Base-by-base conservation (phyloP, 2,888 invertebrate genomes). In the Biston stratarius region DNA sequence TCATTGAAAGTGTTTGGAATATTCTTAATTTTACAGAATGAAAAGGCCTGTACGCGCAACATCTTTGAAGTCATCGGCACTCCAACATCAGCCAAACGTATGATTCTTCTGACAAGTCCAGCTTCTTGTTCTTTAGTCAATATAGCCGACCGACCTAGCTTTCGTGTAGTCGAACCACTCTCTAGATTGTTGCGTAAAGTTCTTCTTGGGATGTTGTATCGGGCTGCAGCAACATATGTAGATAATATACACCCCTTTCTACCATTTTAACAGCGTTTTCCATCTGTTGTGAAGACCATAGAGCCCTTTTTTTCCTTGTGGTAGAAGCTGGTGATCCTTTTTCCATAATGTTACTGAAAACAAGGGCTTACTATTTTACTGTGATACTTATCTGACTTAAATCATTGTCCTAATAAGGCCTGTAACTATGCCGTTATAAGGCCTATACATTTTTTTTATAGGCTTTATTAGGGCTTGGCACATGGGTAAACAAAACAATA, bases 301-400 rank as follows among this genome's bases (percentile, higher is more conserved):
- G 14, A 45, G 45, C 45, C 45, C 45, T 45, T 45, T 45, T 45
- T n/a, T 45, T 45, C 45, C 14, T 45, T n/a, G 45, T 45, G 14
- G 61, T 71, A 59, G 68, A 66, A 68, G 71, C 69, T 71, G 64
- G 58, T 70, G 64, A 65, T 70, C 51, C 64, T 48, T 66, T 61
- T 66, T 71, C 73, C 71, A 71, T 71, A 57, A 69, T 64, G 58
- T 67, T 67, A 64, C 72, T 72, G 66, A 72, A 72, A 72, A 69
- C 66, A 69, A 71, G 33, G 47, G 58, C 67, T 71, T 71, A 69
- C 52, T 56, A 59, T 66, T 70, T 70, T 52, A 68, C 60, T 64
- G 52, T 61, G 62, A 71, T 64, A 63, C 36, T 65, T 67, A 67
- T 65, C 57, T 62, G n/a, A 52, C 52, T n/a, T 52, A 36, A 36